Base-by-base conservation (phyloP, 2,113 vertebrate genomes). In the Pterophyllum scalare region DNA sequence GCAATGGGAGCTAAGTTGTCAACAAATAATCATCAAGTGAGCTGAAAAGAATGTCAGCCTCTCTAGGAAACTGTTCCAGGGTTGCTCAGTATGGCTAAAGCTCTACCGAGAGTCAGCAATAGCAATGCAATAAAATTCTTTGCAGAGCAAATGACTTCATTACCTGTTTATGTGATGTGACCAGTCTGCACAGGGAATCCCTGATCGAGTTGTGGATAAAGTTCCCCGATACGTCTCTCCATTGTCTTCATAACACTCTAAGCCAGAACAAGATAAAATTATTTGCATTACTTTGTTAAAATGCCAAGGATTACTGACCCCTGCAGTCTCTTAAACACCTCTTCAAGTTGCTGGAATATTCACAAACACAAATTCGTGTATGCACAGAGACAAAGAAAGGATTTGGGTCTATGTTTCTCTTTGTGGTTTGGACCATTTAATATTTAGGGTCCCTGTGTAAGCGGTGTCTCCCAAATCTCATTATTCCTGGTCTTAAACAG, bases 161-260 rank as follows among this genome's bases (percentile, higher is more conserved):
- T 95, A 96, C 96, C 96, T 95, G 92, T 95, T 95, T 61, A 93
- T 94, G 80, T 95, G 94, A 90, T 96, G 96, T 54, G 97, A 95
- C 98, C 98, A 99, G 85, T 96, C 94, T 22, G 97, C 96, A 90
- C 98, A 99, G 15, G 95, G 96, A 85, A 99, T 94, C 64, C 97
- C 97, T n/a, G 97, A 98, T 90, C 98, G 96, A 81, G 98, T 99
- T 90, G 95, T 97, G 70, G 98, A 97, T 79, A 98, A 91, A 88
- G 93, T 97, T 8, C 98, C 98, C 91, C 96, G 95, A 77, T 99
- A 99, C 61, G 85, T 95, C 89, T 96, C 97, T 38, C 98, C 98
- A 87, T 95, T 97, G 61, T 96, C 97, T 93, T 96, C 96, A 77
- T 98, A 99, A 94, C 98, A 99, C 74, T 98, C 98, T 99, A 92